A percentile compares a stretch with the other conserved stretches of the same genome.
These are phyloP conservation scores for Plutella xylostella DNA, from an alignment of 2,888 invertebrate species.

Conservation along the genomic window DNA sequence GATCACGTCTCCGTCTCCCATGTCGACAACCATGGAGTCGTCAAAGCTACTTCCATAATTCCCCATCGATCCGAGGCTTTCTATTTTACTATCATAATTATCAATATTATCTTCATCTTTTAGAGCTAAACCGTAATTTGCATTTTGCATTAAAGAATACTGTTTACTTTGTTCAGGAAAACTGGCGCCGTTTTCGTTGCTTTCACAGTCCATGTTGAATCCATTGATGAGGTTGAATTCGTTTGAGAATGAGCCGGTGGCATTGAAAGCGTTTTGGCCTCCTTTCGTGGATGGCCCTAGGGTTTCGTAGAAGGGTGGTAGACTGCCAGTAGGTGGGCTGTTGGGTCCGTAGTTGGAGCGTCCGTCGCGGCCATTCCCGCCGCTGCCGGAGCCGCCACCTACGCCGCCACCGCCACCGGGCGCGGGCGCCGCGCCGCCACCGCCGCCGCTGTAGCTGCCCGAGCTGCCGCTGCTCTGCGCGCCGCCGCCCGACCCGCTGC, in stretches of 20 bases:
- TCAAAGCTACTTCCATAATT: slow-evolving; percentile 75
- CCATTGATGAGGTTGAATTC: slow-evolving; percentile 77
- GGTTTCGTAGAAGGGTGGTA: slow-evolving; percentile 91
- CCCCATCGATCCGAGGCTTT: slow-evolving; percentile 73
- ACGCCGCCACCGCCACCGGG: slow-evolving; percentile 72
- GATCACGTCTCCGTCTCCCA: slow-evolving; percentile 82
- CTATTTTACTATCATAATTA: slow-evolving; percentile 81
- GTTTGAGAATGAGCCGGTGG: slow-evolving; percentile 74
- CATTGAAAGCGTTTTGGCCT: slow-evolving; percentile 80
- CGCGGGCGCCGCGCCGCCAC: slow-evolving; percentile 67
- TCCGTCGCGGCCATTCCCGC: slow-evolving; percentile 83
- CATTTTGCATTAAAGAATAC: slow-evolving; percentile 84
- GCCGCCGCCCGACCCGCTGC: slow-evolving; percentile 61
- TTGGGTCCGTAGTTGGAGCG: slow-evolving; percentile 89
- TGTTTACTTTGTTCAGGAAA: slow-evolving; percentile 74
- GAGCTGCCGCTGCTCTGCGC: slow-evolving; percentile 64
- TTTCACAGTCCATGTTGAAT: slow-evolving; percentile 82
- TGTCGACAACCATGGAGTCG: slow-evolving; percentile 87
- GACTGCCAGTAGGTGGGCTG: slow-evolving; percentile 86
- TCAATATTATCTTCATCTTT: slow-evolving; percentile 88
- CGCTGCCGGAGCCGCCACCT: slow-evolving; percentile 80
- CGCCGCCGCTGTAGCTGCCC: slow-evolving; percentile 66
- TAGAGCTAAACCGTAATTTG: slow-evolving; percentile 82
- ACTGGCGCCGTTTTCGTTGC: slow-evolving; percentile 69
- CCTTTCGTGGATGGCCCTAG: slow-evolving; percentile 74